Conservation (phyloP, 1,140 invertebrate species). For the Bradysia coprophila region DNA sequence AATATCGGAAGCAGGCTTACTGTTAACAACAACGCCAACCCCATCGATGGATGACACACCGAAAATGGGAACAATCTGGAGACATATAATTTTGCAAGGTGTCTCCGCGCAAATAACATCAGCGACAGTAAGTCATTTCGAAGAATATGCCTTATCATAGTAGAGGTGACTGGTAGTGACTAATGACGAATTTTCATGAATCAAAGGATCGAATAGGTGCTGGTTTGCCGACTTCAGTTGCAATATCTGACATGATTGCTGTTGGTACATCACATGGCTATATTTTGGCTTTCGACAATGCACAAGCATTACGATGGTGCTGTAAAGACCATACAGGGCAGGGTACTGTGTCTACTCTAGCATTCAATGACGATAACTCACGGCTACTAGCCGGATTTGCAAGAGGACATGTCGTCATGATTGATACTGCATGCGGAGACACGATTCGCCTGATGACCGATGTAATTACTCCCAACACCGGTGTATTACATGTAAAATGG, state of each 20-base stretch:
- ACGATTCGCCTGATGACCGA: slow-evolving; percentile 65
- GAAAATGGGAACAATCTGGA: slow-evolving; percentile 47
- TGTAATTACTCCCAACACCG: slow-evolving; percentile 71
- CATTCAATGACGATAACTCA: slow-evolving; percentile 74
- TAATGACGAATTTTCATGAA: slow-evolving; percentile 1
- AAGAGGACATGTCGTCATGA: slow-evolving; percentile 68
- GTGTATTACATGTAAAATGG: slow-evolving; percentile 73
- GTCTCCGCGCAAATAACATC: slow-evolving; percentile 72
- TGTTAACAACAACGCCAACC: slow-evolving; percentile 28
- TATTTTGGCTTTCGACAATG: slow-evolving; percentile 71
- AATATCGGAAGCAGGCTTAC: slow-evolving; percentile 27
- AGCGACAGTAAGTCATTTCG: slow-evolving; percentile 41
- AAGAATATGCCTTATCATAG: no score
- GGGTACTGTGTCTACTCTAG: slow-evolving; percentile 66
- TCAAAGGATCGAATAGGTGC: slow-evolving; percentile 69
- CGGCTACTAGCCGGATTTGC: slow-evolving; percentile 68
- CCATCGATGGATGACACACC: slow-evolving; percentile 23
- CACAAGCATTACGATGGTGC: slow-evolving; percentile 73
- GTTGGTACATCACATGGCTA: slow-evolving; percentile 88
- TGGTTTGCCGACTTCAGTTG: slow-evolving; percentile 66
- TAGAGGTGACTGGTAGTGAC: no score
- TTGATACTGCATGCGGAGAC: slow-evolving; percentile 57
- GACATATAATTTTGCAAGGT: slow-evolving; percentile 64
- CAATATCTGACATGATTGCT: slow-evolving; percentile 59
- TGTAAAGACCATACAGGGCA: slow-evolving; percentile 53